These are phyloP conservation scores for Chalcis sispes DNA, from an alignment of 2,888 invertebrate genomes.

Conservation along the genomic window DNA sequence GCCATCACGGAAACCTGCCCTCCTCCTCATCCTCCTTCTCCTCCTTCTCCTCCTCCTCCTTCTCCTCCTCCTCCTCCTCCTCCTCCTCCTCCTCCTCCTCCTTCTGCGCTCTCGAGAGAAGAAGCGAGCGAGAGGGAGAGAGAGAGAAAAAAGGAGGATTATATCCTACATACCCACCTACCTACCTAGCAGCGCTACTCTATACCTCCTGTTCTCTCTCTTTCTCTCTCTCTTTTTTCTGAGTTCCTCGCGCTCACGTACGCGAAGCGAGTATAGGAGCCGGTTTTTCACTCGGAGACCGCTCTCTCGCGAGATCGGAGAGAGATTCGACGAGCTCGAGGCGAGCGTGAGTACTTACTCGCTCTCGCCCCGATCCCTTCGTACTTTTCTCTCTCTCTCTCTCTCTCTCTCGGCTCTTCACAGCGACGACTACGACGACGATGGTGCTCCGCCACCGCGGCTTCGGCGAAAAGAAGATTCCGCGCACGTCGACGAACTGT, in stretches of 20 bases:
- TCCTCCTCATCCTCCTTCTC: neutral
- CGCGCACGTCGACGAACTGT: neutral
- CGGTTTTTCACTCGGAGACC: conserved; percentile 17
- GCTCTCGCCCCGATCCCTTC: too few relatives aligned
- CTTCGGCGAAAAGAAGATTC: neutral
- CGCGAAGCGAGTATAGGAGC: conserved; percentile 18
- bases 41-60: neutral
- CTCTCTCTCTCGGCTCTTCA: conserved; percentile 14
- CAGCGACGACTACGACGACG: neutral
- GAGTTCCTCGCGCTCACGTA: neutral
- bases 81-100: neutral
- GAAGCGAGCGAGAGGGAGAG: too few relatives aligned
- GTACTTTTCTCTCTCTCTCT: neutral
- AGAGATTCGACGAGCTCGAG: neutral
- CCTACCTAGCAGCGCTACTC: conserved; percentile 55
- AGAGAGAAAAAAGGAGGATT: conserved; percentile 48
- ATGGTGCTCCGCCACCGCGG: neutral
- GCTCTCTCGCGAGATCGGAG: neutral
- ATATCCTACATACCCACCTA: conserved; percentile 63
- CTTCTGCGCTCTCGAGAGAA: too few relatives aligned
- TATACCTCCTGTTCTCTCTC: conserved; percentile 8
- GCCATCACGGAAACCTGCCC: conserved; percentile 68
- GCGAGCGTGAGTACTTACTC: too few relatives aligned
- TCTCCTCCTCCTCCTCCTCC: conserved; percentile 20
- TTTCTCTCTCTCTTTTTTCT: conserved; percentile 48